Conservation (phyloP, 2,113 vertebrate species). For the Tyrannus savana region DNA sequence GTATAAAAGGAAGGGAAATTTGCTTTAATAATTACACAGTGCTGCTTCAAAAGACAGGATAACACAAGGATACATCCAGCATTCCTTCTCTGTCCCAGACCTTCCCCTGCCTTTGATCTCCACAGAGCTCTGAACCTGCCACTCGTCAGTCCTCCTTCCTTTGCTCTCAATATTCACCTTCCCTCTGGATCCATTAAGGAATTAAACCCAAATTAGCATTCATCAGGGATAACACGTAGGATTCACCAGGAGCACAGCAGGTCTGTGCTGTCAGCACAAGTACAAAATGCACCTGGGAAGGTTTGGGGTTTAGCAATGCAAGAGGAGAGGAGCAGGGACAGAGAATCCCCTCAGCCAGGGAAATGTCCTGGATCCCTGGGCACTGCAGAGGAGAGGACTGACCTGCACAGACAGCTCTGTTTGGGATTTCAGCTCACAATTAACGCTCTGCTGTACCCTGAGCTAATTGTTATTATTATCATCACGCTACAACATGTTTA, state of each 20-base stretch:
- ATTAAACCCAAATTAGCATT: neutral
- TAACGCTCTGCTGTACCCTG: neutral
- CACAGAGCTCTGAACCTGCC: neutral
- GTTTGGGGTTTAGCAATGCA: neutral
- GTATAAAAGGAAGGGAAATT: neutral
- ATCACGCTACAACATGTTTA: rapidly evolving
- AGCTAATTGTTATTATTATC: neutral
- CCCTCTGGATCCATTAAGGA: neutral
- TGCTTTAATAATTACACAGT: neutral
- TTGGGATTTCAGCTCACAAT: neutral
- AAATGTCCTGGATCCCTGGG: neutral
- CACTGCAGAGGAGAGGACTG: neutral
- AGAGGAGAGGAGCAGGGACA: neutral
- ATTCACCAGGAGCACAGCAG: neutral
- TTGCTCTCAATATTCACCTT: neutral
- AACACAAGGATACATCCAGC: neutral
- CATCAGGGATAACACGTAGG: rapidly evolving
- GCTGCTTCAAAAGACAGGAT: neutral
- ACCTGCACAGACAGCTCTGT: neutral
- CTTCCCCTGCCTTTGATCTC: neutral
- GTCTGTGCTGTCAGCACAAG: neutral
- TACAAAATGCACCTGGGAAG: neutral
- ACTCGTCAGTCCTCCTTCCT: neutral
- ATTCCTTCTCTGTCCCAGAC: rapidly evolving
- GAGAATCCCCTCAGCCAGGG: neutral